These are phyloP conservation scores for Conistra vaccinii DNA, from an alignment of 2,888 invertebrate species.

Conservation along the genomic window DNA sequence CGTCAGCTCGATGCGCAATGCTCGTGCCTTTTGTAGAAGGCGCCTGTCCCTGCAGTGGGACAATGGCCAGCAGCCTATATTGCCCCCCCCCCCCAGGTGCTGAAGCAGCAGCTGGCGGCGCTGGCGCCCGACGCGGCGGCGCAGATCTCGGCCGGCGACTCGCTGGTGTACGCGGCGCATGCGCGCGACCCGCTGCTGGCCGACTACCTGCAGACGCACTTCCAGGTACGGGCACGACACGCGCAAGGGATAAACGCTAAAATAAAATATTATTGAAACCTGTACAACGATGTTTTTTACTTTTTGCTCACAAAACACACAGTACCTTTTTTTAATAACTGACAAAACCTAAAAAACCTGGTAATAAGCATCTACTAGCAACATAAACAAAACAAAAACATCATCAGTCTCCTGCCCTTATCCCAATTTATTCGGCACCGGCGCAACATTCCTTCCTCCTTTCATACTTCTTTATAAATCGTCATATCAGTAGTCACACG, in stretches of 20 bases:
- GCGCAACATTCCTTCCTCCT: not conserved
- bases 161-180: constrained; percentile 93
- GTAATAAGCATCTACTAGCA: not conserved
- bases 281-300: too few relatives aligned
- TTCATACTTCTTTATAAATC: not conserved
- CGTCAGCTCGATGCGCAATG: too few relatives aligned
- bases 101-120: constrained; percentile 91
- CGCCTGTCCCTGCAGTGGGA: too few relatives aligned
- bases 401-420: not conserved
- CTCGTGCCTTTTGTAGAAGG: not conserved
- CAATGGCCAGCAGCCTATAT: too few relatives aligned
- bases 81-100: too few relatives aligned
- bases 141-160: constrained; percentile 94
- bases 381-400: not conserved
- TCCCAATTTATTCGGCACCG: not conserved
- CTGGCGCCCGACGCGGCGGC: constrained; percentile 94
- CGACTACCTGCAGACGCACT: constrained; percentile 89
- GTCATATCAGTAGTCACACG: not conserved
- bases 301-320: too few relatives aligned
- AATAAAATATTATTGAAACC: too few relatives aligned
- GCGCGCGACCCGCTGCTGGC: constrained; percentile 89
- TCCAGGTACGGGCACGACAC: constrained; percentile 77
- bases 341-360: not conserved
- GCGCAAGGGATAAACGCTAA: not conserved
- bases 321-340: not conserved